Percentiles rank a stretch among this genome's conserved stretches.
These are phyloP conservation scores for Thunnus albacares DNA, from an alignment of 2,797 vertebrate species.

Conservation along the genomic window DNA sequence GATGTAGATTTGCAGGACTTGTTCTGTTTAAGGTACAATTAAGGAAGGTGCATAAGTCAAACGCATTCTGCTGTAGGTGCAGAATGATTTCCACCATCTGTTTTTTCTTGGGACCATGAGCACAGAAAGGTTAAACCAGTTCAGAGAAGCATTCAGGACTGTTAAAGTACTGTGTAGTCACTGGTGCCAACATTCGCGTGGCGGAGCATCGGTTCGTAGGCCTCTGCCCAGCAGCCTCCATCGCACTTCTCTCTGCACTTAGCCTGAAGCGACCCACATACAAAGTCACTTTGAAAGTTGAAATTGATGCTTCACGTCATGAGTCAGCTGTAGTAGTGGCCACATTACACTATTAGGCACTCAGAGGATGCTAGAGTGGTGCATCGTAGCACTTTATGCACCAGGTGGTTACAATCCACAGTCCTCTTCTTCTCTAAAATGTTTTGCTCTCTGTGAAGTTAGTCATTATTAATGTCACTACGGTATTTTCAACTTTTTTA, in stretches of 20 bases:
- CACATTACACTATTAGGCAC: background rate
- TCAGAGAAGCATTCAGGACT: background rate
- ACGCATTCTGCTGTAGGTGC: background rate
- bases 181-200: background rate
- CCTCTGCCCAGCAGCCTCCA: slow-evolving; percentile 4
- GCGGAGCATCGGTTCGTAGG: background rate
- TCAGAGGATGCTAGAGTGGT: background rate
- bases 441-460: background rate
- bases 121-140: background rate
- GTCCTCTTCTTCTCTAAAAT: background rate
- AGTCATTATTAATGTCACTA: background rate
- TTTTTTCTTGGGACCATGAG: background rate
- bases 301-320: slow-evolving; percentile 46
- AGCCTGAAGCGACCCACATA: slow-evolving; percentile 4
- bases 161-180: background rate
- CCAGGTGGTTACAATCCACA: slow-evolving; percentile 1
- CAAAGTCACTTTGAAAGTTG: slow-evolving; percentile 15
- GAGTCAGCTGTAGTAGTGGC: slow-evolving; percentile 33
- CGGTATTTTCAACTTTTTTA: background rate
- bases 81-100: background rate
- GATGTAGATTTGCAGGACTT: background rate
- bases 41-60: background rate
- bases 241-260: slow-evolving; percentile 19
- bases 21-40: background rate
- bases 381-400: slow-evolving; percentile 3